Evolutionary conservation across 2,113 vertebrate species (phyloP).

Genomic region (Coturnix japonica): DNA sequence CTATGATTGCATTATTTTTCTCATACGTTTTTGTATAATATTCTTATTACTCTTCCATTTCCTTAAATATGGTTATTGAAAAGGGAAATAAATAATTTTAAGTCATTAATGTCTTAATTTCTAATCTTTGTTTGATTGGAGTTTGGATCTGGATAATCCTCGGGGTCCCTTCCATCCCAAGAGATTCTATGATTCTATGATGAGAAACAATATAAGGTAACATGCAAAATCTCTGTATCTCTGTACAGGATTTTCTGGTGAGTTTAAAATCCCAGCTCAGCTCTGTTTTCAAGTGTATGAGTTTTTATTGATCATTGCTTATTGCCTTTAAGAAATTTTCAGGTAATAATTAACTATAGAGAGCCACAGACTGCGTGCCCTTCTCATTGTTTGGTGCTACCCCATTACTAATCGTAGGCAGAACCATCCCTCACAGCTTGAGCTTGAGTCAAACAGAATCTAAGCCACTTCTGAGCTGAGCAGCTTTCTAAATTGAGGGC

Average conservation of each 20-base stretch:
- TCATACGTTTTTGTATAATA: conserved; percentile 34
- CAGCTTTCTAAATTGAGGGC: background rate
- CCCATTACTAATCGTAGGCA: background rate
- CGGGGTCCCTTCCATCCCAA: too few species aligned
- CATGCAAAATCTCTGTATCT: background rate
- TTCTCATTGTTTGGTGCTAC: fast-evolving
- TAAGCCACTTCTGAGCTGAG: fast-evolving
- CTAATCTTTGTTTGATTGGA: too few species aligned
- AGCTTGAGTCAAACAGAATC: background rate
- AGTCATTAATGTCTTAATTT: conserved; percentile 20
- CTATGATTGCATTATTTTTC: conserved; percentile 45
- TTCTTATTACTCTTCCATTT: conserved; percentile 49
- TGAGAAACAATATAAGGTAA: background rate
- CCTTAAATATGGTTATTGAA: conserved; percentile 40
- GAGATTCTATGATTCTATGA: background rate
- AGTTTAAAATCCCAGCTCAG: background rate
- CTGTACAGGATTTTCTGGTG: background rate
- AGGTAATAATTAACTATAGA: fast-evolving
- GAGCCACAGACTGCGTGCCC: background rate
- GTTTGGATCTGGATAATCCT: too few species aligned
- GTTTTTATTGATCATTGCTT: background rate
- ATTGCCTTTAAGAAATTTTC: background rate
- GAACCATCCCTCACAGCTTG: background rate
- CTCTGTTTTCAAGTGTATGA: background rate
- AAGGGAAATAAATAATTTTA: conserved; percentile 34